A percentile compares a stretch with the other conserved stretches of the same genome.
Evolutionary conservation across 2,888 invertebrate species (phyloP).

Genomic region (Scelioninae gen. 1): DNA sequence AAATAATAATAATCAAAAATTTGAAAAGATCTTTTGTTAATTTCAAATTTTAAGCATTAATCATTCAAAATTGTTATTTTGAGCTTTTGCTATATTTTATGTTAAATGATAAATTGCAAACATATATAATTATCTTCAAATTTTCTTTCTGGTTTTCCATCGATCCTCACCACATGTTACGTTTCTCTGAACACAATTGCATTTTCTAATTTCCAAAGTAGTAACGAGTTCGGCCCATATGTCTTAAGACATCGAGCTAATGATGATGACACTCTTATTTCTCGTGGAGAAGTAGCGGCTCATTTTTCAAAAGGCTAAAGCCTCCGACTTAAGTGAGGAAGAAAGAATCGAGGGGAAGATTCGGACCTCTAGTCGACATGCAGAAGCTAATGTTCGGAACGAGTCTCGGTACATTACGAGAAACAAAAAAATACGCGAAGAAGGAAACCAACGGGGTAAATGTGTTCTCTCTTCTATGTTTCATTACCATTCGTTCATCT

Average conservation of each 20-base stretch:
- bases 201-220: constrained; percentile 63
- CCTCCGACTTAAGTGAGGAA: constrained; percentile 43
- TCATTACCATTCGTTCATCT: constrained; percentile 41
- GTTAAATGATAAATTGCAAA: too few relatives aligned
- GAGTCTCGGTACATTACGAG: constrained; percentile 73
- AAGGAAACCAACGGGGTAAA: constrained; percentile 62
- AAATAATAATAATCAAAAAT: too few relatives aligned
- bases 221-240: constrained; percentile 74
- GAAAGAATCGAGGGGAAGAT: constrained; percentile 64
- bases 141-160: background rate
- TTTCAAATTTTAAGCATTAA: background rate
- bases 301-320: constrained; percentile 83
- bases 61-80: background rate
- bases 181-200: constrained; percentile 46
- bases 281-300: constrained; percentile 80
- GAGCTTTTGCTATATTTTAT: background rate
- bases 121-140: too few relatives aligned
- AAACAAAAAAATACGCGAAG: constrained; percentile 41
- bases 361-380: constrained; percentile 71
- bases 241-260: constrained; percentile 79
- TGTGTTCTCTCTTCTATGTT: constrained; percentile 57
- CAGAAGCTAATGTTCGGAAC: constrained; percentile 84
- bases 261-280: constrained; percentile 85
- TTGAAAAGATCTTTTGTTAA: background rate
- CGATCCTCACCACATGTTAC: constrained; percentile 26